These are phyloP conservation scores for Leptarthrus brevirostris DNA, from an alignment of 2,888 invertebrate genomes.

Conservation along the genomic window DNA sequence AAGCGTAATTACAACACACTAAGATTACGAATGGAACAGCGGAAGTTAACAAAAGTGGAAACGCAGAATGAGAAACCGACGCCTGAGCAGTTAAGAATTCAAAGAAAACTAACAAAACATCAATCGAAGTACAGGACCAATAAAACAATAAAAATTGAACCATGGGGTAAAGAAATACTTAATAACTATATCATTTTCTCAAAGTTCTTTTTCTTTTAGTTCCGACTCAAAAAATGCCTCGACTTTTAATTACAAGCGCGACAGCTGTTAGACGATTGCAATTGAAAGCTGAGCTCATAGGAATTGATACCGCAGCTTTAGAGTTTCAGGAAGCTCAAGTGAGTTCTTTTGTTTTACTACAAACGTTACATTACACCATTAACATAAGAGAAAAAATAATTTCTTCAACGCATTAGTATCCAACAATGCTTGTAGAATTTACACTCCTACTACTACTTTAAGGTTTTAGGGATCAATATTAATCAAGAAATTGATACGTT, in stretches of 20 bases:
- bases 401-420: too few species aligned
- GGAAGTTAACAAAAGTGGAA: constrained; percentile 64
- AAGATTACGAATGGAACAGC: constrained; percentile 82
- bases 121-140: constrained; percentile 83
- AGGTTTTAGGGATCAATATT: too few species aligned
- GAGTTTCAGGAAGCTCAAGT: constrained; percentile 87
- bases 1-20: constrained; percentile 87
- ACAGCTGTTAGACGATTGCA: constrained; percentile 85
- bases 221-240: constrained; percentile 94
- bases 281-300: constrained; percentile 90
- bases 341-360: constrained; percentile 31
- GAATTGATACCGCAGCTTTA: constrained; percentile 82
- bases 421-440: too few species aligned
- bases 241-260: constrained; percentile 89
- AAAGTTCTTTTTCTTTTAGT: constrained; percentile 68
- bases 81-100: constrained; percentile 79
- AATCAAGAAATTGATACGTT: too few species aligned
- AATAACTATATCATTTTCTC: not conserved
- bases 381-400: too few species aligned
- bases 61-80: constrained; percentile 66
- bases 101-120: constrained; percentile 85
- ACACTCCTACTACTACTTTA: too few species aligned
- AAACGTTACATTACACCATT: too few species aligned
- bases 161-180: constrained; percentile 78
- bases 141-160: constrained; percentile 79